Evolutionary conservation across 1,140 invertebrate species (phyloP), one percentile per base, ranked within the genome.

Genomic region (Hyles vespertilio): DNA sequence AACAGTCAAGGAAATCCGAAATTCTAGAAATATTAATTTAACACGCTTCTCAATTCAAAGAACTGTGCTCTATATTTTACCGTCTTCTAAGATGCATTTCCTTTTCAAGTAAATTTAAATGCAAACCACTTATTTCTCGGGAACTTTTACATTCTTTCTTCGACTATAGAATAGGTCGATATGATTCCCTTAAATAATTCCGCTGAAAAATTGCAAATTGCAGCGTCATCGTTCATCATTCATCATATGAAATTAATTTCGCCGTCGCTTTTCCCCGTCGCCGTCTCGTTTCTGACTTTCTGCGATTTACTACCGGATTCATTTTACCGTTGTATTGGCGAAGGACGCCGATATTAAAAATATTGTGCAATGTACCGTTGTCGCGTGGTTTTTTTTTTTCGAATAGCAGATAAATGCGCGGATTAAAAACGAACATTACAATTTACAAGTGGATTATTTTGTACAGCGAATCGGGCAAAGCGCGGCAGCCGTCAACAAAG

Each of bases 191-290:
- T 67, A 48, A 64, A 76, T 73, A 76, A 68, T 72, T 71, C 61
- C 58, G 70, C 56, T 72, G 65, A 57, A 84, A 61, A 62, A 63
- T 74, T 81, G 74, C 69, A 77, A 81, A 84, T 84, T 80, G 77
- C 77, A 78, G 61, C 72, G 72, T 79, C 79, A 86, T 83, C 79
- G 67, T 69, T 83, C 81, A 84, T 85, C 84, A 81, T 87, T 80
- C 83, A 86, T 87, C 81, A 87, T 77, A 56, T 69, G 74, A 83
- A 81, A 87, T 87, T 87, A 87, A 87, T 84, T 80, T 77, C 70
- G 67, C 67, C 69, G 70, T 70, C 69, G 70, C 70, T 73, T 70
- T 69, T 66, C 69, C 69, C 61, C 63, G 62, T 43, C 59, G 70
- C 51, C 70, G 74, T 73, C 74, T 72, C 71, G 73, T 68, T 68